phyloP scores from a whole-genome alignment of 2,797 vertebrate species.

The Chromobotia macracanthus region DNA sequence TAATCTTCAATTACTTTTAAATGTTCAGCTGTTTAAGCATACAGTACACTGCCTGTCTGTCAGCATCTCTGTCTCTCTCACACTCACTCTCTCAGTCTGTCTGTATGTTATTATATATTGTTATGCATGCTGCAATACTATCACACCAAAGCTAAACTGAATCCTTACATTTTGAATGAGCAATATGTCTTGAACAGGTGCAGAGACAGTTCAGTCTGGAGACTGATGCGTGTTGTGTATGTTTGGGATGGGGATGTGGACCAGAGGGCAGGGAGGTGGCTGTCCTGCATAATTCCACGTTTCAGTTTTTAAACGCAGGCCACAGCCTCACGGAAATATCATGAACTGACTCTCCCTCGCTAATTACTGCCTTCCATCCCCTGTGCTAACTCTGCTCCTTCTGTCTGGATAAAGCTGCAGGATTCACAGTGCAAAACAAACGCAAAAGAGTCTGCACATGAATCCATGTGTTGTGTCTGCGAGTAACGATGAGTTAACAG shows the following conservation, averaged over 20 bases:
- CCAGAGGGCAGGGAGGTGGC: conserved; percentile 72
- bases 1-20: conserved; percentile 52
- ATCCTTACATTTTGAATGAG: neutral
- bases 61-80: conserved; percentile 53
- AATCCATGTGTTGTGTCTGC: conserved; percentile 21
- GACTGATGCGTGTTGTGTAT: conserved; percentile 66
- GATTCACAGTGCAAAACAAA: conserved; percentile 20
- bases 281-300: conserved; percentile 78
- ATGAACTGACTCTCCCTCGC: conserved; percentile 73
- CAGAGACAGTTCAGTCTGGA: conserved; percentile 17
- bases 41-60: conserved; percentile 1
- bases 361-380: conserved; percentile 79
- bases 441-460: conserved; percentile 11
- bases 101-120: neutral
- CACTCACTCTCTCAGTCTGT: neutral
- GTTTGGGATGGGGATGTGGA: conserved; percentile 69
- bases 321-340: conserved; percentile 80
- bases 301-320: conserved; percentile 80
- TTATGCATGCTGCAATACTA: neutral
- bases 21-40: conserved; percentile 47
- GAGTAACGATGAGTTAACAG: neutral
- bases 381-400: conserved; percentile 62
- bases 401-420: conserved; percentile 38
- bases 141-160: neutral
- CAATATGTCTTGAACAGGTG: conserved; percentile 12